Base-by-base conservation (phyloP, 2,888 invertebrate genomes). In the Brachyptera putata region DNA sequence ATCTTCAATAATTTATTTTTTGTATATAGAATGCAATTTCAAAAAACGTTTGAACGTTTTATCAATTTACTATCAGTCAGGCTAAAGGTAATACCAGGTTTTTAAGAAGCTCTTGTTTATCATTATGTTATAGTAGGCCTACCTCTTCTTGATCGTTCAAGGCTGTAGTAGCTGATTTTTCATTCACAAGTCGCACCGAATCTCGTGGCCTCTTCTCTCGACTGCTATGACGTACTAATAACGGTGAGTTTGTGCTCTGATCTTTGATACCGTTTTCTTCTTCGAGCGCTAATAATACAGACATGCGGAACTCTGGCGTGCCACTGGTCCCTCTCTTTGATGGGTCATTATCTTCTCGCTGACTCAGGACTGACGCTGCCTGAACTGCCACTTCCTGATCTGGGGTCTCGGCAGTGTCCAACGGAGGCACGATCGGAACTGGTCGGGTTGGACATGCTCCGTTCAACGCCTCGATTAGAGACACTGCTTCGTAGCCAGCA, bases 401-500 rank as follows among this genome's bases (percentile, higher is more conserved):
- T 0, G 81, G 80, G 11, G 80, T 79, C 62, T 80, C 80, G 3
- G 75, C 75, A 1, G 63, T 61, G 13, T 63, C 66, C 30, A 65
- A 58, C 1, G 63, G 61, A 0, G 62, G 76, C 70, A 24, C 58
- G 3, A 41, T 39, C 3, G 64, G 60, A 18, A 56, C 49, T 16
- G 61, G 43, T 65, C 81, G 79, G 56, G 81, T 80, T 34, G 80
- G 78, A 68, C 84, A 87, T 5, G 95, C 95, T 0, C 97, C 97
- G 77, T 97, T 97, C 57, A 97, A 79, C 2, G 97, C 97, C 78
- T 97, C 97, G 67, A 97, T 90, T 57, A 97, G 80, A 0, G 96
- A 91, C 57, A 97, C 91, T 25, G 94, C 88, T 77, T 95, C 92
- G 75, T 95, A 97, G 1, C 96, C 96, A 0, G 89, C 83, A 11